Evolutionary conservation across 2,797 vertebrate species (phyloP), one percentile per base, ranked within the genome.

Genomic region (Gymnopithys bicolor): DNA sequence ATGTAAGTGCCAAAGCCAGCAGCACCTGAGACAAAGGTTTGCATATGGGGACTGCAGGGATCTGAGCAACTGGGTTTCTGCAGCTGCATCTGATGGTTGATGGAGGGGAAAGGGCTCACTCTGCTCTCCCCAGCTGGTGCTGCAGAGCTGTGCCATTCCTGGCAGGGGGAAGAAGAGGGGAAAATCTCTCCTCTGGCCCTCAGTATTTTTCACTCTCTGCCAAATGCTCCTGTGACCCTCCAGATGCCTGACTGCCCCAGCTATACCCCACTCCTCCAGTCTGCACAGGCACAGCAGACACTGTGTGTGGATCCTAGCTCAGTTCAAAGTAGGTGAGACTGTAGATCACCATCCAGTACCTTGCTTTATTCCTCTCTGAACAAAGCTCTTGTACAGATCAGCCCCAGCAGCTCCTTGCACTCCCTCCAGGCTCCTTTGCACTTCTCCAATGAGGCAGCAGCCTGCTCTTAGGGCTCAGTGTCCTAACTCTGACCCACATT

Each of bases 41-140:
- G 30, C n/a, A 52, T 3, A 1, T 1, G 3, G 41, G 28, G 25
- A 45, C n/a, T 1, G 0, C 0, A 1, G 32, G 19, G 24, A 3
- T 52, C 43, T 51, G 24, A 64, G 45, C 39, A 66, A 25, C 23
- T 6, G 30, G 7, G 28, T 25, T 71, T n/a, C 19, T 53, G 49
- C 60, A 73, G 52, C 23, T 46, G 45, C 16, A 6, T 18, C 35
- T 55, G 27, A 75, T 5, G 16, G 62, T 33, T 55, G 32, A 39
- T 11, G 19, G 51, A 63, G 5, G 18, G 48, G 23, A 86, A 84
- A 19, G n/a, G 28, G 28, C 13, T 60, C 0, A 0, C 5, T 23
- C 13, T 0, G 2, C 24, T 67, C 41, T 45, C 46, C 21, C 28
- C 0, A 0, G 12, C 62, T 27, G 33, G 21, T 85, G 48, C 59